Base-by-base conservation (phyloP, 2,888 invertebrate species). In the Cacoxenus indagator region DNA sequence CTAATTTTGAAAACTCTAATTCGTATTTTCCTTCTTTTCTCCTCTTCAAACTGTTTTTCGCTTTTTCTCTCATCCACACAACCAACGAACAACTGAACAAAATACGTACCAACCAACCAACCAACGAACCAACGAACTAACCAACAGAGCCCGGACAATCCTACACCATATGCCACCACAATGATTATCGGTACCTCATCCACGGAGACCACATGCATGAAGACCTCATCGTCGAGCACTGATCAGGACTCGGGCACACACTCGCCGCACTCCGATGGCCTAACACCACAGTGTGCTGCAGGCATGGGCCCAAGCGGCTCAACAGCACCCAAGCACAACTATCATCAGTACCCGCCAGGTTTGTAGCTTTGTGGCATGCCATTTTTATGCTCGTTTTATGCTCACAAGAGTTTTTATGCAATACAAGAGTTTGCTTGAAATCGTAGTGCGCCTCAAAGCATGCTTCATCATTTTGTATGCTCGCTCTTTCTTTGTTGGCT, bases 131-230 rank as follows among this genome's bases (percentile, higher is more conserved):
- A n/a, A n/a, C n/a, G n/a, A n/a, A n/a, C n/a, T n/a, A n/a, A n/a
- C n/a, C n/a, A 62, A 11, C 51, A 88, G 88, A 91, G 91, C 67
- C 90, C 91, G 9, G 91, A 91, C 75, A 91, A 91, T 85, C 92
- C 92, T 0, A 92, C 92, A 2, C 94, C 93, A 0, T 94, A 93
- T 86, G 94, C 94, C 17, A 94, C 93, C 0, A 93, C 94, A 11
- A 93, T 93, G 88, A 89, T 93, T 46, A 90, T 93, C 73, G 88
- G 88, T 45, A 85, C 87, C 55, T 86, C 87, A 4, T 81, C 84
- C 4, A 86, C 84, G 14, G 88, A 88, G 65, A 88, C 83, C 29
- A 85, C 86, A 26, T 87, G 88, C 79, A 84, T 87, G 72, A 88
- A 88, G 73, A 85, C 87, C 55, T 87, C 88, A 8, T 87, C 87